Base-by-base conservation (phyloP, 2,888 invertebrate genomes). In the Strigamia maritima region DNA sequence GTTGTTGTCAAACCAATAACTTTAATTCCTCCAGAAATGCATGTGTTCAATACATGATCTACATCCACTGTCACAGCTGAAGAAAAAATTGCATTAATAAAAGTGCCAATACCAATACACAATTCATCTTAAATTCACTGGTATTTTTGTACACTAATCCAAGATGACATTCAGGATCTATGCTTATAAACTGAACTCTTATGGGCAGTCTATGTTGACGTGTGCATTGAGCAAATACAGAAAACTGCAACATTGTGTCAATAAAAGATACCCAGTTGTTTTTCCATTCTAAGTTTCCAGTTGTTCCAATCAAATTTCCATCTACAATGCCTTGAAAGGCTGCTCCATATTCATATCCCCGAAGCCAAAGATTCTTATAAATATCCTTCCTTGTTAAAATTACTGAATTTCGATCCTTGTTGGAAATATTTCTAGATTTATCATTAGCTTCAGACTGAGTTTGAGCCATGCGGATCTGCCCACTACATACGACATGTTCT, bases 281-380 rank as follows among this genome's bases (percentile, higher is more conserved):
- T 24, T 44, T 49, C 77, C 77, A 77, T 49, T 77, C 24, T 8
- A 77, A 26, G 19, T 77, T 10, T 16, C 77, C 77, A 3, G 4
- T 2, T 22, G 40, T 75, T 12, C 77, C 77, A 54, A 49, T 6
- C 44, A 77, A 26, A 28, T 83, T 82, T 2, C 84, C 83, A 7
- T 82, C 81, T 4, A 83, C 74, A 22, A 87, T 86, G 19, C 86
- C 86, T 80, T 81, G 80, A 79, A 81, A 82, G 3, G 6, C 60
- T 8, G 79, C 60, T 16, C 80, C 80, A 40, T 82, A 82, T 16
- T 82, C 79, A 79, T 81, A 81, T 14, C 82, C 82, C n/a, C 81
- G 28, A 10, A 82, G 44, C 19, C 80, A 22, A 1, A 82, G 78
- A 49, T 49, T 77, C 22, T 79, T 81, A 28, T 82, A 82, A n/a